These are phyloP conservation scores for Rhaphigaster nebulosa DNA, from an alignment of 2,888 invertebrate species.

Conservation along the genomic window DNA sequence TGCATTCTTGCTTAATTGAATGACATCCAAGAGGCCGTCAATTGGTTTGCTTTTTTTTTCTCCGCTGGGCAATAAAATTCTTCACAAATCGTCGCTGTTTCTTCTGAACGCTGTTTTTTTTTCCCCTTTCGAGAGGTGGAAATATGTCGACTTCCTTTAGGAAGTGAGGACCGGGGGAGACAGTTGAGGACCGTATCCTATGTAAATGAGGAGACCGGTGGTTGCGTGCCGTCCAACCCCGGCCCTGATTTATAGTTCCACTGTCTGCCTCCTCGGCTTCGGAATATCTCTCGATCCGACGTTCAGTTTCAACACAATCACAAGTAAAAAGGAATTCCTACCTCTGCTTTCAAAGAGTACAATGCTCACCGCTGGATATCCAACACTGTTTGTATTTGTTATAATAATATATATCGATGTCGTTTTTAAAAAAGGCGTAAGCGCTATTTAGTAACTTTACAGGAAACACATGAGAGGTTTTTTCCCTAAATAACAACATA, in stretches of 20 bases:
- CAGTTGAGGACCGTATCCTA: not conserved
- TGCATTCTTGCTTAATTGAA: slow-evolving; percentile 38
- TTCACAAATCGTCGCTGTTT: slow-evolving; percentile 16
- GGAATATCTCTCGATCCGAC: not conserved
- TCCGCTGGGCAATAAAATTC: not conserved
- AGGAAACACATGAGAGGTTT: too few species aligned
- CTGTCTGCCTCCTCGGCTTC: not conserved
- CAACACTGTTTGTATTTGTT: too few species aligned
- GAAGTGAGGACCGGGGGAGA: not conserved
- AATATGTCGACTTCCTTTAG: not conserved
- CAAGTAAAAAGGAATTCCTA: not conserved
- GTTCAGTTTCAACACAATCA: not conserved
- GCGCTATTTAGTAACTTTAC: too few species aligned
- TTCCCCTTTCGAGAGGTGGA: not conserved
- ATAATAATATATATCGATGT: too few species aligned
- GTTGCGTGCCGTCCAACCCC: not conserved
- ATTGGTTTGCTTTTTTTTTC: not conserved
- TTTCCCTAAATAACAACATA: too few species aligned
- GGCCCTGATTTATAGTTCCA: not conserved
- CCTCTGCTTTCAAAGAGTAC: not conserved
- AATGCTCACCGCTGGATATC: not conserved
- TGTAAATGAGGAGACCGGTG: not conserved
- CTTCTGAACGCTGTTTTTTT: not conserved
- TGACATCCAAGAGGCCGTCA: not conserved
- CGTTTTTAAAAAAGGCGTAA: too few species aligned